Percentiles rank a stretch among this genome's conserved stretches.
phyloP scores from a whole-genome alignment of 2,797 vertebrate genomes.

The Taenioides sp. region DNA sequence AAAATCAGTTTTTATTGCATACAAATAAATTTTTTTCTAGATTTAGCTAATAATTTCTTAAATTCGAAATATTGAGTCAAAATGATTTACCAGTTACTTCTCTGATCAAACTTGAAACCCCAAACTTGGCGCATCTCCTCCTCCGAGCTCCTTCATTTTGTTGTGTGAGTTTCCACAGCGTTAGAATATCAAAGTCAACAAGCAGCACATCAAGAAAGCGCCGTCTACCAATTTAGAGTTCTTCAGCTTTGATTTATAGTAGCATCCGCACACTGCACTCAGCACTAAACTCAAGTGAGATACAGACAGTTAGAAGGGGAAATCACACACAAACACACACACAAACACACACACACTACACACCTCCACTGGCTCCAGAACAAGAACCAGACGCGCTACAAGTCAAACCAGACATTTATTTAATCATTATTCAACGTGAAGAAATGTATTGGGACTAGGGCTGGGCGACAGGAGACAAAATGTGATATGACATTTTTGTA shows the following conservation, averaged over 20 bases:
- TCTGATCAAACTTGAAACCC: background rate
- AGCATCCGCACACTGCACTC: slow-evolving; percentile 17
- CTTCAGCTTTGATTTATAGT: slow-evolving; percentile 18
- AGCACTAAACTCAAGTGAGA: slow-evolving; percentile 17
- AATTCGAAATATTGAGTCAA: background rate
- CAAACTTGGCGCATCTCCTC: background rate
- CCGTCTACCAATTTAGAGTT: slow-evolving; percentile 26
- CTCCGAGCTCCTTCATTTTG: background rate
- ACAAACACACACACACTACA: background rate
- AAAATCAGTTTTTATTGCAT: no score
- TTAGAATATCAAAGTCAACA: slow-evolving; percentile 45
- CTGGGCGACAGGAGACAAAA: background rate
- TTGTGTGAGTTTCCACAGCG: slow-evolving; percentile 7
- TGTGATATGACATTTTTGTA: no score
- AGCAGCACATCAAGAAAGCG: slow-evolving; percentile 32
- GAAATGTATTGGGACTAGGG: background rate
- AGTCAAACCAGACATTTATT: slow-evolving; percentile 45
- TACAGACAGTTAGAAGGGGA: slow-evolving; percentile 11
- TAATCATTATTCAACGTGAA: slow-evolving; percentile 7
- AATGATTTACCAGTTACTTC: background rate
- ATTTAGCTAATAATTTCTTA: no score
- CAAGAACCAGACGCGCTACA: slow-evolving; percentile 26
- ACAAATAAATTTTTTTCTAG: no score
- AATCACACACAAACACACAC: background rate
- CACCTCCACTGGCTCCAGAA: slow-evolving; percentile 15